phyloP scores from a whole-genome alignment of 2,797 vertebrate genomes.

The Salmo trutta region DNA sequence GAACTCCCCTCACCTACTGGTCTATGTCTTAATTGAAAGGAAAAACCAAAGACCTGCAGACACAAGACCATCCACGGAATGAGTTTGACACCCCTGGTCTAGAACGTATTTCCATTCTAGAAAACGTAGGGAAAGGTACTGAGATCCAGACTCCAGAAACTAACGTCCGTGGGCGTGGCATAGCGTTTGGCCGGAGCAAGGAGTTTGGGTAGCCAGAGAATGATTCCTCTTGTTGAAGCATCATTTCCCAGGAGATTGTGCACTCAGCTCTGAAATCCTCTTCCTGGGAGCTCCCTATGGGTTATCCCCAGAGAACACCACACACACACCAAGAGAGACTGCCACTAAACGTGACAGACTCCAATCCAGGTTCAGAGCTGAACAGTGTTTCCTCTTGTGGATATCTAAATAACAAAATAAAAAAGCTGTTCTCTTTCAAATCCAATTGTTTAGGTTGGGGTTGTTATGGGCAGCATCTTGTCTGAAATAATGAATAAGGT shows the following conservation, averaged over 20 bases:
- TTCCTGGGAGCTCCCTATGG: constrained; percentile 52
- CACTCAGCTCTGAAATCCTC: constrained; percentile 49
- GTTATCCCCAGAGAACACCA: constrained; percentile 24
- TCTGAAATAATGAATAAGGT: constrained; percentile 37
- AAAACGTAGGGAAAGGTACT: too few relatives aligned
- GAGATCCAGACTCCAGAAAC: too few relatives aligned
- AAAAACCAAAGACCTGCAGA: too few relatives aligned
- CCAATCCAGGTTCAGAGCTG: not conserved
- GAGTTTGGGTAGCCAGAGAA: constrained; percentile 11
- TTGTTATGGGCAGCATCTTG: constrained; percentile 20
- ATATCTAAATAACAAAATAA: not conserved
- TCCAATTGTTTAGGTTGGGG: not conserved
- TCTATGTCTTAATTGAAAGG: too few relatives aligned
- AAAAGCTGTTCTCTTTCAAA: not conserved
- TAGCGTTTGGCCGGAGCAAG: too few relatives aligned
- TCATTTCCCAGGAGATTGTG: constrained; percentile 47
- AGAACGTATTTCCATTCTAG: too few relatives aligned
- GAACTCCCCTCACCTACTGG: too few relatives aligned
- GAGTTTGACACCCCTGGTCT: too few relatives aligned
- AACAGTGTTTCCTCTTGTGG: not conserved
- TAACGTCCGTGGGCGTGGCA: too few relatives aligned
- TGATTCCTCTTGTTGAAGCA: constrained; percentile 50
- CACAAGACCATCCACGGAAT: too few relatives aligned
- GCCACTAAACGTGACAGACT: not conserved
- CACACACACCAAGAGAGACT: not conserved